A percentile compares a stretch with the other conserved stretches of the same genome.
phyloP scores from a whole-genome alignment of 2,888 invertebrate species.

The Athalia cordata region DNA sequence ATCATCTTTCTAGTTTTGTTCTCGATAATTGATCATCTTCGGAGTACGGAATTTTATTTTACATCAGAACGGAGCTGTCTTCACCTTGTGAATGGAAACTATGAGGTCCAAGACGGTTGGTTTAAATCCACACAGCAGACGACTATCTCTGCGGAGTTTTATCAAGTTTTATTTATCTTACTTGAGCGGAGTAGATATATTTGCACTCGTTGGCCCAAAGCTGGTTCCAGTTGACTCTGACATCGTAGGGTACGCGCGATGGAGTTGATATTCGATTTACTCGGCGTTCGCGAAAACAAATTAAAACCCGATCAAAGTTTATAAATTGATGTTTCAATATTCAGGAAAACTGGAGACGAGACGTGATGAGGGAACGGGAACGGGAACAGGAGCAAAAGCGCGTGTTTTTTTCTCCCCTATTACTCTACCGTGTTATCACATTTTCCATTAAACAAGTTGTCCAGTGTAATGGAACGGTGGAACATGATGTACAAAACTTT shows the following conservation, averaged over 20 bases:
- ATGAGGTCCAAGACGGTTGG: not conserved
- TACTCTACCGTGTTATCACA: constrained; percentile 54
- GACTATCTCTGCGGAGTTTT: constrained; percentile 11
- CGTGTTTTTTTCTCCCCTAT: constrained; percentile 47
- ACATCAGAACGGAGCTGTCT: not conserved
- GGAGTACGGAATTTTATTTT: not conserved
- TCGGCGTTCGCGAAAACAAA: constrained; percentile 55
- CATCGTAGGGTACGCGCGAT: constrained; percentile 1
- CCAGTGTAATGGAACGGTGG: constrained; percentile 33
- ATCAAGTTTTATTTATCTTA: constrained; percentile 32
- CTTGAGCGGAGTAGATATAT: constrained; percentile 27
- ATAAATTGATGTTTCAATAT: constrained; percentile 68
- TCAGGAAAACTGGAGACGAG: constrained; percentile 50
- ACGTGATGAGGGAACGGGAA: too few species aligned
- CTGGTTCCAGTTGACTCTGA: constrained; percentile 31
- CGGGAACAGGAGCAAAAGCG: not conserved
- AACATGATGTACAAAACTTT: constrained; percentile 14
- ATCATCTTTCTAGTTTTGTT: not conserved
- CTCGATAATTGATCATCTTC: not conserved
- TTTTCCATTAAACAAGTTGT: constrained; percentile 50
- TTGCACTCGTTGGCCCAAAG: constrained; percentile 24
- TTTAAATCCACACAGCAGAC: not conserved
- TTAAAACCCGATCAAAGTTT: constrained; percentile 71
- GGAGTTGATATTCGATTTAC: constrained; percentile 44
- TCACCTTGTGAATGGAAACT: not conserved